phyloP scores from a whole-genome alignment of 2,797 vertebrate genomes.

The Alectoris magna region DNA sequence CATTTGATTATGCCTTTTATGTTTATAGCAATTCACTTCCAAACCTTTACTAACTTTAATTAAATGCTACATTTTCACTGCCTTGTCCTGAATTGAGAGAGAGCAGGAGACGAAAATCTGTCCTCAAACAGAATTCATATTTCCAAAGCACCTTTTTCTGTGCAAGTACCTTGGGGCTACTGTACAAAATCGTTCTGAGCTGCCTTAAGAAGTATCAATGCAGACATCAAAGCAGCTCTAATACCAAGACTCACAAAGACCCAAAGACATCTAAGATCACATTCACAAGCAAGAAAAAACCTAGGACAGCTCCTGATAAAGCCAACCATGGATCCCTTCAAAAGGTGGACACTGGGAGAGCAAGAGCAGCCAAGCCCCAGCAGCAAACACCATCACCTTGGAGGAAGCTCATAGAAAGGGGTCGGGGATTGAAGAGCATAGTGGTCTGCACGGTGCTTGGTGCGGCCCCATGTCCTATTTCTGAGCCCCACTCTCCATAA shows the following conservation, averaged over 20 bases:
- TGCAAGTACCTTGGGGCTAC: constrained; percentile 51
- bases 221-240: constrained; percentile 71
- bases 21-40: constrained; percentile 57
- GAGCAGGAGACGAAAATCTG: constrained; percentile 43
- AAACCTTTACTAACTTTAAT: constrained; percentile 63
- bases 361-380: constrained; percentile 24
- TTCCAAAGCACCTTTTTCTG: constrained; percentile 53
- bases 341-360: constrained; percentile 62
- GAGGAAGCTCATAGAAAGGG: constrained; percentile 1
- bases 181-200: constrained; percentile 47
- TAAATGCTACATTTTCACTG: constrained; percentile 48
- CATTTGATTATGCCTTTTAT: constrained; percentile 64
- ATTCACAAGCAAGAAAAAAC: neutral
- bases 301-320: constrained; percentile 62
- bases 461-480: neutral
- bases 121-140: constrained; percentile 60
- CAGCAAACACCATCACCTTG: neutral
- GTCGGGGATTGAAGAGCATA: neutral
- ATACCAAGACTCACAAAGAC: constrained; percentile 55
- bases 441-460: neutral
- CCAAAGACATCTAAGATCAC: constrained; percentile 42
- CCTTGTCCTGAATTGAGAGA: constrained; percentile 5
- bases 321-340: constrained; percentile 16
- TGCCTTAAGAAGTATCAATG: constrained; percentile 58
- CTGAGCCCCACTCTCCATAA: neutral